Evolutionary conservation across 2,113 vertebrate species (phyloP).

Genomic region (Sigmodon hispidus): DNA sequence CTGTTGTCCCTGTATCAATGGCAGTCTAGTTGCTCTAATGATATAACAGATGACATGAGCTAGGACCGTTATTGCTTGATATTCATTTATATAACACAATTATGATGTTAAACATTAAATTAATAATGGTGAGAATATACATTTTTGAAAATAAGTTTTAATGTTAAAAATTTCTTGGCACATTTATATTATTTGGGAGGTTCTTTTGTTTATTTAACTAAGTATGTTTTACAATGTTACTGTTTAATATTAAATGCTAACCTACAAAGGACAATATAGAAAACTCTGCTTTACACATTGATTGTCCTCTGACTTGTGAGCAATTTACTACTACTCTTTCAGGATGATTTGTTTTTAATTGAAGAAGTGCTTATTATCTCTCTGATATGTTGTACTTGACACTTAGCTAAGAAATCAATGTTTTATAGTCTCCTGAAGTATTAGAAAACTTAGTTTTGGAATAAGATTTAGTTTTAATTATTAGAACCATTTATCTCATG

Average conservation of each 20-base stretch:
- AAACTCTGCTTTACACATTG: neutral
- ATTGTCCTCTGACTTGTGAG: neutral
- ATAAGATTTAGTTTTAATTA: neutral
- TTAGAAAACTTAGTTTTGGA: neutral
- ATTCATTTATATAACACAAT: too few relatives aligned
- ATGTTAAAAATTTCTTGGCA: neutral
- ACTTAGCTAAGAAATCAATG: neutral
- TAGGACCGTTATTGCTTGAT: neutral
- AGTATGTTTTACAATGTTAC: neutral
- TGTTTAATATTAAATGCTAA: neutral
- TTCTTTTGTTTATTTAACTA: neutral
- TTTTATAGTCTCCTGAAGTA: neutral
- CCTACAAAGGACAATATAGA: neutral
- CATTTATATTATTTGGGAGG: neutral
- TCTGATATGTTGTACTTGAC: neutral
- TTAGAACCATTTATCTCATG: neutral
- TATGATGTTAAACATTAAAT: neutral
- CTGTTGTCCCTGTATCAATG: neutral
- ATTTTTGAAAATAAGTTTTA: neutral
- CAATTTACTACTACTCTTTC: neutral
- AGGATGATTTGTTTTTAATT: neutral
- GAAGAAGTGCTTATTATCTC: neutral
- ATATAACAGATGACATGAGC: neutral
- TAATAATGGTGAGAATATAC: neutral
- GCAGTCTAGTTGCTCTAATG: neutral